Base-by-base conservation (phyloP, 2,888 invertebrate species). In the Cremastinae sp. region DNA sequence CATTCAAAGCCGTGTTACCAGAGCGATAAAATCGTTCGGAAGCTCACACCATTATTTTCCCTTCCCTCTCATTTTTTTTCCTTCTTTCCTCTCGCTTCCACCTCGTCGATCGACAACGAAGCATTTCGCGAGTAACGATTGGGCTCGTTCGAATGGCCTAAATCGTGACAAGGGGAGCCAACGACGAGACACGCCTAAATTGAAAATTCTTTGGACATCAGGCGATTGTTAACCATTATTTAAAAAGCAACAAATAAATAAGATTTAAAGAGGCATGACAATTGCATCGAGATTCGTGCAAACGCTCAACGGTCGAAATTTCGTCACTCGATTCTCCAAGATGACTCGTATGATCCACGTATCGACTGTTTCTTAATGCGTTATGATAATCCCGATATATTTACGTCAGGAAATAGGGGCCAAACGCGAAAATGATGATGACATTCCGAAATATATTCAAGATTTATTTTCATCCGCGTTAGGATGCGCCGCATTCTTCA, bases 341-440 rank as follows among this genome's bases (percentile, higher is more conserved):
- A 59, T 69, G 69, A 41, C 14, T 51, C 49, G 39, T 59, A 28
- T 41, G 39, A 41, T 51, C 28, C 12, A 18, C 18, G 14, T 18
- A 10, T 7, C 47, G 37, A 41, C 41, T 20, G 22, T 53, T 70
- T 43, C 3, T 14, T 20, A 12, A 12, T 22, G 8, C 18, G 41
- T 41, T 18, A 49, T 10, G 59, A 18, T 22, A 59, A 51, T 51
- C 59, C n/a, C 47, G 22, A 47, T 56, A 47, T n/a, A 37, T 28
- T 2, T 18, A 69, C 51, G 43, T 49, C 51, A 14, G 14, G 37
- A 43, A 10, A 12, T 53, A 53, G 10, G 9, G 10, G 10, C 28
- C 47, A 59, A 59, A 4, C 9, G 51, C 59, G 68, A 37, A 22
- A 68, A 45, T 18, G 18, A 66, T 18, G 18, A 66, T 39, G 14